Conservation (phyloP, 2,888 invertebrate genomes). For the Lasius platythorax region DNA sequence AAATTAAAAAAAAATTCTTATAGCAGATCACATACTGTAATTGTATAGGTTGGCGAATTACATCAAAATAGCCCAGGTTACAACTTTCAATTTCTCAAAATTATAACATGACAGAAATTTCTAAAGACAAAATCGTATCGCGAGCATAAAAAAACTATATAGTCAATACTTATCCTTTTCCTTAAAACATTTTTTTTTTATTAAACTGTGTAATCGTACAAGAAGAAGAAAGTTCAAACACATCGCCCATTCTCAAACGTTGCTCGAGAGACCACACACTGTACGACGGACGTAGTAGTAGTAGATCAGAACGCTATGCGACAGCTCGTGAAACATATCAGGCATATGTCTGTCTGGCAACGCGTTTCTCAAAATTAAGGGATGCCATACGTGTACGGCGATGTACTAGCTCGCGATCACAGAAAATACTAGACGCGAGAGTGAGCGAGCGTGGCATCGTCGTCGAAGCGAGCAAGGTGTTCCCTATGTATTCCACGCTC, state of each 20-base stretch:
- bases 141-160: too few relatives aligned
- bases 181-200: background rate
- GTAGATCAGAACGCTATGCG: background rate
- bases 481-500: constrained; percentile 79
- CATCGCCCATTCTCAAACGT: background rate
- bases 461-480: constrained; percentile 72
- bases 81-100: background rate
- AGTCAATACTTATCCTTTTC: background rate
- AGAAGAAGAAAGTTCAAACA: background rate
- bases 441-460: constrained; percentile 54
- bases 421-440: constrained; percentile 61
- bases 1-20: too few relatives aligned
- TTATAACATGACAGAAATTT: background rate
- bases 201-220: background rate
- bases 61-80: too few relatives aligned
- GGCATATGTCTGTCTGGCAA: constrained; percentile 43
- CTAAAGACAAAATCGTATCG: background rate
- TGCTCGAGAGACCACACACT: background rate
- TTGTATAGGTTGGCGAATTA: too few relatives aligned
- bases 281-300: background rate
- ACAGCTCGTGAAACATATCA: constrained; percentile 17
- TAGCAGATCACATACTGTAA: too few relatives aligned
- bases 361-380: constrained; percentile 63
- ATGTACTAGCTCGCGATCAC: constrained; percentile 38
- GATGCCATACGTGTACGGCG: constrained; percentile 39